Conservation (phyloP, 2,113 vertebrate species). For the Tonatia bakeri region DNA sequence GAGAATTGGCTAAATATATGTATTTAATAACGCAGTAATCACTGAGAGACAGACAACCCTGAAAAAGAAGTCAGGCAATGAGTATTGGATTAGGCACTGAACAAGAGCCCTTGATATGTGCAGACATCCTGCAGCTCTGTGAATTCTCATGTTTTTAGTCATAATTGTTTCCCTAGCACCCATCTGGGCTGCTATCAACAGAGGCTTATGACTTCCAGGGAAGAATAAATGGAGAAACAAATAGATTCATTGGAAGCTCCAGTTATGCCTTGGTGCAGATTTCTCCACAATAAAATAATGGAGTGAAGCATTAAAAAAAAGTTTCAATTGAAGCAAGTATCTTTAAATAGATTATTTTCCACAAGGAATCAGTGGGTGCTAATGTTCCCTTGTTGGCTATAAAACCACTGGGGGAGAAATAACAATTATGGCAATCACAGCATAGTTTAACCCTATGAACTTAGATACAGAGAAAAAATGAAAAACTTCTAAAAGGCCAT, state of each 20-base stretch:
- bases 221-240: conserved; percentile 52
- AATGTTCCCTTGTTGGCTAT: conserved; percentile 61
- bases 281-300: conserved; percentile 64
- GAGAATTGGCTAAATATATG: background rate
- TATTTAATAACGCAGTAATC: background rate
- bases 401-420: conserved; percentile 73
- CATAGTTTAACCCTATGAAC: conserved; percentile 35
- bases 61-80: background rate
- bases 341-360: conserved; percentile 64
- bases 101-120: conserved; percentile 27
- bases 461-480: conserved; percentile 13
- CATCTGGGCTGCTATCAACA: conserved; percentile 59
- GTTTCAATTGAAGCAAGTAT: conserved; percentile 38
- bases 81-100: background rate
- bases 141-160: conserved; percentile 45
- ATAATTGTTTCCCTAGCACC: conserved; percentile 52
- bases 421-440: conserved; percentile 53
- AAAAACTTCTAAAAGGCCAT: background rate
- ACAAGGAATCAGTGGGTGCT: conserved; percentile 59
- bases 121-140: conserved; percentile 35
- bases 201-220: conserved; percentile 27
- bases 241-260: conserved; percentile 25
- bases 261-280: conserved; percentile 45
- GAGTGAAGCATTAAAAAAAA: conserved; percentile 41
- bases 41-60: background rate